These are phyloP conservation scores for Branchinecta lindahli DNA, from an alignment of 1,140 invertebrate species.

Conservation along the genomic window DNA sequence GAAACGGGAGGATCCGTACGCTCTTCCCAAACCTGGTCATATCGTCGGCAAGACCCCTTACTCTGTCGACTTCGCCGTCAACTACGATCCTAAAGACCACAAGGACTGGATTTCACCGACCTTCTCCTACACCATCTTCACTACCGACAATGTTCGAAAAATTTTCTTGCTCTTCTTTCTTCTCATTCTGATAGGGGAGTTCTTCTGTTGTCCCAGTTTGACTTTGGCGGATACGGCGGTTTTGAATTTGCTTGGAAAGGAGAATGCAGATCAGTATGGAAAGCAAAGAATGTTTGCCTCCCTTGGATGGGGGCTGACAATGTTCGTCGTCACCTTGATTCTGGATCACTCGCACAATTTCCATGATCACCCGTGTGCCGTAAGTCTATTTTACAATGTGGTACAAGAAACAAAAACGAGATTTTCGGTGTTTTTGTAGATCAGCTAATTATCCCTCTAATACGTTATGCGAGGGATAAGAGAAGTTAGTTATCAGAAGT, in stretches of 20 bases:
- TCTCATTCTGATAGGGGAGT: slow-evolving; percentile 88
- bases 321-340: slow-evolving; percentile 98
- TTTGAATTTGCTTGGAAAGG: slow-evolving; percentile 73
- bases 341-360: slow-evolving; percentile 84
- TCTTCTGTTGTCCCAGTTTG: slow-evolving; percentile 90
- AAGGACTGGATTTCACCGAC: slow-evolving; percentile 70
- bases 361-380: slow-evolving; percentile 39
- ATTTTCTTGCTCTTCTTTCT: slow-evolving; percentile 86
- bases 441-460: too few relatives aligned
- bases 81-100: slow-evolving; percentile 60
- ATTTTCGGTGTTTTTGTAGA: too few relatives aligned
- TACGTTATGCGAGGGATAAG: too few relatives aligned
- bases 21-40: slow-evolving; percentile 15
- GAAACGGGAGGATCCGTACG: neutral
- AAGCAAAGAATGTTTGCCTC: slow-evolving; percentile 97
- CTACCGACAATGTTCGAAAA: slow-evolving; percentile 73
- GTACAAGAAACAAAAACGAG: too few relatives aligned
- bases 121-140: slow-evolving; percentile 71
- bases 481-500: too few relatives aligned
- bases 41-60: slow-evolving; percentile 49
- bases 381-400: neutral
- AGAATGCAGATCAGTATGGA: slow-evolving; percentile 76
- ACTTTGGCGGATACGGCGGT: slow-evolving; percentile 91
- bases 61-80: slow-evolving; percentile 56
- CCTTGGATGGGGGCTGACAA: slow-evolving; percentile 89